These are phyloP conservation scores for Chlorospingus flavigularis DNA, from an alignment of 2,797 vertebrate genomes.

Conservation along the genomic window DNA sequence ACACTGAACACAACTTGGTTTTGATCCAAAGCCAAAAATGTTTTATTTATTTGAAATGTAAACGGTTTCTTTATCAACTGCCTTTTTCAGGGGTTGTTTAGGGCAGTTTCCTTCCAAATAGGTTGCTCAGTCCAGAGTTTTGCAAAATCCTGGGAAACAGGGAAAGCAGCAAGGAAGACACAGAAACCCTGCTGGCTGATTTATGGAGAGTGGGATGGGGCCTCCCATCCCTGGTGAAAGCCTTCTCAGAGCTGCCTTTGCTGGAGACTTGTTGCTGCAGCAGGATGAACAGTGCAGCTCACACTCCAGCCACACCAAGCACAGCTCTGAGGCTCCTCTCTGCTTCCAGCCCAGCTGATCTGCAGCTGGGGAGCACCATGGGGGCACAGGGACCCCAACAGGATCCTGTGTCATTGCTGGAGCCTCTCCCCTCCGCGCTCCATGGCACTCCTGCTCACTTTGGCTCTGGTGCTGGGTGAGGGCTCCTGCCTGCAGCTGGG, in stretches of 20 bases:
- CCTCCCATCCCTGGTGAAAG: neutral
- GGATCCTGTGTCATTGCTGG: fast-evolving
- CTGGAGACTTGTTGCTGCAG: neutral
- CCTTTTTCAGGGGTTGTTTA: neutral
- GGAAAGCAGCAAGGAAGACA: neutral
- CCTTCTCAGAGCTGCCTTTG: neutral
- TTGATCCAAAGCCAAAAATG: neutral
- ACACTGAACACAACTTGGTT: neutral
- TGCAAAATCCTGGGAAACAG: neutral
- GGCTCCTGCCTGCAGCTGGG: neutral
- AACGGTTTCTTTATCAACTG: neutral
- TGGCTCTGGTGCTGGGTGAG: neutral
- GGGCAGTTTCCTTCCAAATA: neutral
- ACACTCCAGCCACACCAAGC: fast-evolving
- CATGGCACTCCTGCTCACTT: fast-evolving
- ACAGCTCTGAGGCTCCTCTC: fast-evolving
- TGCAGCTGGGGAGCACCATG: neutral
- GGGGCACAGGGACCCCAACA: neutral
- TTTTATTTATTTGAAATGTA: neutral
- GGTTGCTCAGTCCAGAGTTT: neutral
- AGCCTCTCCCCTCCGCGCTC: fast-evolving
- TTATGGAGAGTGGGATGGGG: neutral
- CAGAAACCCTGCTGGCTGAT: neutral
- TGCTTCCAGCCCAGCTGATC: neutral
- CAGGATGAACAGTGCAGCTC: fast-evolving